These are phyloP conservation scores for Myotis planiceps DNA, from an alignment of 2,797 vertebrate genomes.

Conservation along the genomic window DNA sequence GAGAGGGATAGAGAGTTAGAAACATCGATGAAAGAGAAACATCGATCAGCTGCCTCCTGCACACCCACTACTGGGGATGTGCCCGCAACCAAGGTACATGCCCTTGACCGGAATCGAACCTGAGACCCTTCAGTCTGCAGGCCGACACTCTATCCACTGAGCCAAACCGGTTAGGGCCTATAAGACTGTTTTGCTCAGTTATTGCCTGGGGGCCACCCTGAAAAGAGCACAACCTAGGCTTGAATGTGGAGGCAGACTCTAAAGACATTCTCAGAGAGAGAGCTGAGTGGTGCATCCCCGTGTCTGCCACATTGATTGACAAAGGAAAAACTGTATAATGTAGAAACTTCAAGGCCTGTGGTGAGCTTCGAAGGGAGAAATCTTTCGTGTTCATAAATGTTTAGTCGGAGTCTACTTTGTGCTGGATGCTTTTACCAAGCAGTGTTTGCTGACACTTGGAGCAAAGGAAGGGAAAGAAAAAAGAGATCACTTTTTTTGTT, in stretches of 20 bases:
- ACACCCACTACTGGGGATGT: too few relatives aligned
- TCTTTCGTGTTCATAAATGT: not conserved
- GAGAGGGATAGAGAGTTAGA: too few relatives aligned
- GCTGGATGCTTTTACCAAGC: not conserved
- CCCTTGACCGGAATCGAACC: too few relatives aligned
- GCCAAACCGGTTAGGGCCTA: not conserved
- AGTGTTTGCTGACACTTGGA: not conserved
- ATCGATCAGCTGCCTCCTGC: too few relatives aligned
- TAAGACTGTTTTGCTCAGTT: not conserved
- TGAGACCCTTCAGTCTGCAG: too few relatives aligned
- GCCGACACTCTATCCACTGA: too few relatives aligned
- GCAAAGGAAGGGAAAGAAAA: slow-evolving; percentile 2
- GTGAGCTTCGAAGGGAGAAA: not conserved
- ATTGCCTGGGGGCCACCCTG: not conserved
- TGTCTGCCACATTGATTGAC: not conserved
- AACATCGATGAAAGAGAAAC: too few relatives aligned
- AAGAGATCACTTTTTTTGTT: not conserved
- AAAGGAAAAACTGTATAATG: not conserved
- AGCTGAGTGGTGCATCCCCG: not conserved
- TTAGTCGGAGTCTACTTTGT: not conserved
- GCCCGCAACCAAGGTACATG: too few relatives aligned
- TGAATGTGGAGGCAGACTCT: not conserved
- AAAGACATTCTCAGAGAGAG: not conserved
- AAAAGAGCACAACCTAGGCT: not conserved
- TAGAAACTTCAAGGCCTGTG: not conserved